phyloP scores from a whole-genome alignment of 2,888 invertebrate species.

The Athrips mouffetella region DNA sequence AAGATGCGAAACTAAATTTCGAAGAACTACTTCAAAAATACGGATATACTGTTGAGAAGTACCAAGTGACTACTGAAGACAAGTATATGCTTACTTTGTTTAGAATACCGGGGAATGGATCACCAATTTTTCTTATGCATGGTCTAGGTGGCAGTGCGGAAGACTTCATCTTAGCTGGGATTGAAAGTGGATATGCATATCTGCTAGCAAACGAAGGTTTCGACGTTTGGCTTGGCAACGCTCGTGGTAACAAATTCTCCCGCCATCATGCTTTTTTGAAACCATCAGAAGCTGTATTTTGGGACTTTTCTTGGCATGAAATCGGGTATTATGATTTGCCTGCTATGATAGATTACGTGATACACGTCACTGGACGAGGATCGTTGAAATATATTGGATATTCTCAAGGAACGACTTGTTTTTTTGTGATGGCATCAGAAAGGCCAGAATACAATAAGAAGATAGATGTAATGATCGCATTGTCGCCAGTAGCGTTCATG shows the following conservation, averaged over 20 bases:
- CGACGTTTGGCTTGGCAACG: slow-evolving; percentile 89
- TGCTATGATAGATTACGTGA: slow-evolving; percentile 85
- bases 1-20: slow-evolving; percentile 42
- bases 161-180: slow-evolving; percentile 52
- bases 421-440: slow-evolving; percentile 76
- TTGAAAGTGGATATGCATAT: slow-evolving; percentile 51
- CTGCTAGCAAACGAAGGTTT: slow-evolving; percentile 79
- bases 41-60: slow-evolving; percentile 42
- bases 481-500: slow-evolving; percentile 79
- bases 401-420: slow-evolving; percentile 82
- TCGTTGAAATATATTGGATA: slow-evolving; percentile 84
- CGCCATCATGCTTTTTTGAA: slow-evolving; percentile 66
- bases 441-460: slow-evolving; percentile 76
- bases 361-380: slow-evolving; percentile 67
- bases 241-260: slow-evolving; percentile 85
- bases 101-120: slow-evolving; percentile 47
- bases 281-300: slow-evolving; percentile 68
- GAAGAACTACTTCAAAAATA: slow-evolving; percentile 44
- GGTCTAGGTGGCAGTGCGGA: slow-evolving; percentile 55
- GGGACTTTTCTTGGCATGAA: slow-evolving; percentile 89
- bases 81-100: slow-evolving; percentile 47
- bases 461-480: slow-evolving; percentile 70
- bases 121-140: slow-evolving; percentile 53
- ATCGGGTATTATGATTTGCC: slow-evolving; percentile 88
- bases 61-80: slow-evolving; percentile 47